These are phyloP conservation scores for Magallana nippona DNA, from an alignment of 2,888 invertebrate species.

Conservation along the genomic window DNA sequence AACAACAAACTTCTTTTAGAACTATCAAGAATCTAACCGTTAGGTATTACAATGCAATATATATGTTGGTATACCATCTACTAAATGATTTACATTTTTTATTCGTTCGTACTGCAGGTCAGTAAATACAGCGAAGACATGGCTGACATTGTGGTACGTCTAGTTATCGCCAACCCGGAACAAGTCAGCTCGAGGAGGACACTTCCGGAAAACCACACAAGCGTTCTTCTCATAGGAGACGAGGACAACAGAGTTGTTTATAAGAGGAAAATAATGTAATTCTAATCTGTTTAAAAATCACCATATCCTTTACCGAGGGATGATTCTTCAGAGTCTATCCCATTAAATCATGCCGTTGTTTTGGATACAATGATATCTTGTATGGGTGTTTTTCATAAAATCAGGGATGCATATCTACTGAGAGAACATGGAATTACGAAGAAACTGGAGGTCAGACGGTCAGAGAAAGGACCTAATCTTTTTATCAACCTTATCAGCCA, in stretches of 20 bases:
- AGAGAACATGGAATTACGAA: constrained; percentile 67
- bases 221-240: constrained; percentile 85
- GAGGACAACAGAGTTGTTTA: constrained; percentile 84
- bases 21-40: too few relatives aligned
- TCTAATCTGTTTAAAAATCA: background rate
- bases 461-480: constrained; percentile 70
- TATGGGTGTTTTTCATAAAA: constrained; percentile 12
- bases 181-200: constrained; percentile 78
- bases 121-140: constrained; percentile 57
- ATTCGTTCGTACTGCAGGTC: constrained; percentile 50
- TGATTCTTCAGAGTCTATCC: too few relatives aligned
- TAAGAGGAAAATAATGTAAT: constrained; percentile 77
- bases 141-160: constrained; percentile 68
- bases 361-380: background rate
- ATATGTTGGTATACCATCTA: too few relatives aligned
- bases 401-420: constrained; percentile 70
- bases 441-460: constrained; percentile 68
- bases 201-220: constrained; percentile 82
- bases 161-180: constrained; percentile 69
- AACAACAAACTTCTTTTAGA: too few relatives aligned
- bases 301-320: too few relatives aligned
- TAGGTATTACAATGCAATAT: too few relatives aligned
- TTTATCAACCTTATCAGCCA: constrained; percentile 76
- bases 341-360: too few relatives aligned
- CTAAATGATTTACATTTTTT: background rate